Evolutionary conservation across 2,113 vertebrate genomes (phyloP).

Genomic region (Galeopterus variegatus): DNA sequence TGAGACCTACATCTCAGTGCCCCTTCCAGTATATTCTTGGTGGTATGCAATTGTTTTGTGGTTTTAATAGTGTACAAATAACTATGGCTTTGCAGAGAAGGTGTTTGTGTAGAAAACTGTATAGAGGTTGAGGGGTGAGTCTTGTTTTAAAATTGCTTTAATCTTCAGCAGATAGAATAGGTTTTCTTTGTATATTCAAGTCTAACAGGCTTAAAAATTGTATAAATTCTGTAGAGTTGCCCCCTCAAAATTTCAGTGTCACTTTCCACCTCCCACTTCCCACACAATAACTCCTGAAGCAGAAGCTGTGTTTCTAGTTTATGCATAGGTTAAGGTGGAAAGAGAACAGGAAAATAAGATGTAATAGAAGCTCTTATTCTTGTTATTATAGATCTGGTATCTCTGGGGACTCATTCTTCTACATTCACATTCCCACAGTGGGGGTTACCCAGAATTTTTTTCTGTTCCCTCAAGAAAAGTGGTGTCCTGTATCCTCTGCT

Average conservation of each 20-base stretch:
- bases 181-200: slow-evolving; percentile 67
- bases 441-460: not conserved
- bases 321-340: slow-evolving; percentile 16
- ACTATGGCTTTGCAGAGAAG: slow-evolving; percentile 29
- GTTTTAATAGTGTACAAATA: not conserved
- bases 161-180: slow-evolving; percentile 43
- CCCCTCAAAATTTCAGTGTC: slow-evolving; percentile 63
- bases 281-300: slow-evolving; percentile 52
- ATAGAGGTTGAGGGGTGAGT: not conserved
- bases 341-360: slow-evolving; percentile 51
- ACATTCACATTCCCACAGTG: not conserved
- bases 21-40: not conserved
- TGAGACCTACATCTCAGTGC: not conserved
- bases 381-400: not conserved
- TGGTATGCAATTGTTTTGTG: not conserved
- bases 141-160: slow-evolving; percentile 67
- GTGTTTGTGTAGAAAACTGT: slow-evolving; percentile 14
- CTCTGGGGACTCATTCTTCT: slow-evolving; percentile 2
- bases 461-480: too few species aligned
- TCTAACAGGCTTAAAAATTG: slow-evolving; percentile 77
- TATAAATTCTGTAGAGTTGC: slow-evolving; percentile 40
- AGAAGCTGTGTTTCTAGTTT: slow-evolving; percentile 69
- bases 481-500: not conserved
- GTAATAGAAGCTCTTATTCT: not conserved
- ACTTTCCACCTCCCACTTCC: slow-evolving; percentile 63